These are phyloP conservation scores for Cirrhinus mrigala DNA, from an alignment of 2,797 vertebrate genomes.

Conservation along the genomic window DNA sequence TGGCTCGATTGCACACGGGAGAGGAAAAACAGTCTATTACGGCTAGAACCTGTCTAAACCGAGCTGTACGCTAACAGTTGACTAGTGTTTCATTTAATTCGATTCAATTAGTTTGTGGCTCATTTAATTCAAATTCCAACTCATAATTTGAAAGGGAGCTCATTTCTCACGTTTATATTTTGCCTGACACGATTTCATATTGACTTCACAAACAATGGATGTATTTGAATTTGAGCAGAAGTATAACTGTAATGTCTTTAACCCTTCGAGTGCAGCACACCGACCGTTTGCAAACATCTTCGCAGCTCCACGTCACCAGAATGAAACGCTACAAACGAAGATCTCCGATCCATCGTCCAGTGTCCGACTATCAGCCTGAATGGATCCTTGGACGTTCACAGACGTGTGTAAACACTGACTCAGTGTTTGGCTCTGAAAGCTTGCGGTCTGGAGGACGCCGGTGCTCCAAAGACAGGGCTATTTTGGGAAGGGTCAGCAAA, in stretches of 20 bases:
- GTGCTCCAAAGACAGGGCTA: constrained; percentile 53
- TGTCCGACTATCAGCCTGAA: neutral
- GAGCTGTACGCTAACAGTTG: neutral
- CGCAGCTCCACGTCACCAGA: neutral
- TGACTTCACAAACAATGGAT: neutral
- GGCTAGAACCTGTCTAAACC: neutral
- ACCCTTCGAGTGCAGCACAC: neutral
- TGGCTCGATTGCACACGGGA: too few relatives aligned
- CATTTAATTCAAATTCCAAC: neutral
- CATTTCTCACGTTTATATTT: neutral
- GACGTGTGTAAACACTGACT: constrained; percentile 20
- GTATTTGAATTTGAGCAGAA: neutral
- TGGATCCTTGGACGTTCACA: constrained; percentile 26
- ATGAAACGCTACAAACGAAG: too few relatives aligned
- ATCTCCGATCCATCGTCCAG: neutral
- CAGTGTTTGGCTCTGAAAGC: constrained; percentile 36
- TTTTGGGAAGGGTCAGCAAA: constrained; percentile 59
- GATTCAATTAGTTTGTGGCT: too few relatives aligned
- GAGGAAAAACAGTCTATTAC: neutral
- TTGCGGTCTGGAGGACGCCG: constrained; percentile 29
- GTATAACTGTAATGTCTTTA: neutral
- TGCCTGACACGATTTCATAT: neutral
- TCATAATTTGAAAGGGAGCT: neutral
- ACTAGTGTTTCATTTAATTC: too few relatives aligned
- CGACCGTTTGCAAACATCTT: neutral